A percentile compares a stretch with the other conserved stretches of the same genome.
Conservation (phyloP, 2,888 invertebrate genomes). For the Caradrina clavipalpis region DNA sequence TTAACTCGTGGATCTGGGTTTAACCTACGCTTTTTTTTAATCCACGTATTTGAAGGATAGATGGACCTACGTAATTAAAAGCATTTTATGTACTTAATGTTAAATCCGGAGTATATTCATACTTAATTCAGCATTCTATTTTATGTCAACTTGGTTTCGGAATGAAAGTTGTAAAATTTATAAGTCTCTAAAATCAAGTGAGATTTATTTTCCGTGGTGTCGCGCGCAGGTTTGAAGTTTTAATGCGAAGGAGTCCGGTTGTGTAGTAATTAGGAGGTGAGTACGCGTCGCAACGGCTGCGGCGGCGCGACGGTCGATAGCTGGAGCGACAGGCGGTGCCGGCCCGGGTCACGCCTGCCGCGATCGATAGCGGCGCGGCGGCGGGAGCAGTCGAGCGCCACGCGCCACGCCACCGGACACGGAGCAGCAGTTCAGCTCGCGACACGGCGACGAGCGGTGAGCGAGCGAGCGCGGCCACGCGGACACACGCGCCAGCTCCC, state of each 20-base stretch:
- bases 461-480: constrained; percentile 58
- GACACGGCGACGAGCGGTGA: constrained; percentile 72
- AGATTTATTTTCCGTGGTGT: constrained; percentile 71
- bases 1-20: background rate
- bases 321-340: constrained; percentile 85
- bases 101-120: background rate
- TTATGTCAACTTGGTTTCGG: background rate
- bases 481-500: constrained; percentile 75
- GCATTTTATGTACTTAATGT: background rate
- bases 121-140: constrained; percentile 4
- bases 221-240: constrained; percentile 80
- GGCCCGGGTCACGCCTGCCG: constrained; percentile 84
- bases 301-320: constrained; percentile 87
- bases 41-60: too few relatives aligned
- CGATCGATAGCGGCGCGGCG: constrained; percentile 84
- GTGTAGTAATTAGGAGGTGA: constrained; percentile 82
- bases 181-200: constrained; percentile 53
- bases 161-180: constrained; percentile 37
- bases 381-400: constrained; percentile 82
- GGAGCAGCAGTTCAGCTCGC: constrained; percentile 80
- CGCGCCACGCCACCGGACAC: constrained; percentile 70
- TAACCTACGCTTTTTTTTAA: background rate
- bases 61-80: too few relatives aligned
- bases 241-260: constrained; percentile 77
- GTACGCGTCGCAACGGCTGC: constrained; percentile 82